Conservation (phyloP, 2,113 vertebrate genomes). For the Brachypteracias leptosomus region DNA sequence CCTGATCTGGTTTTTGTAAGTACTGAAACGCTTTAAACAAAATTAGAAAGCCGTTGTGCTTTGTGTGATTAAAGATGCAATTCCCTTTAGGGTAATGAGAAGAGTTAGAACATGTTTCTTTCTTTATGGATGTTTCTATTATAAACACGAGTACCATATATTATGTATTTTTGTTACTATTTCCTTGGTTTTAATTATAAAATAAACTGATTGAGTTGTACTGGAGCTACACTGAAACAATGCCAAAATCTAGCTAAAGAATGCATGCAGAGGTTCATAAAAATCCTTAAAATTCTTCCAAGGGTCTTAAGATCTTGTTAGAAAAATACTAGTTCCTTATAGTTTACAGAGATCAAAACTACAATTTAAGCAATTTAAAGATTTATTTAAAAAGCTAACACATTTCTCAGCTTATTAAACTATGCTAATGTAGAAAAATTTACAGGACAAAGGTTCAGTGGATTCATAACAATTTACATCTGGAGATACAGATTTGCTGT, state of each 20-base stretch:
- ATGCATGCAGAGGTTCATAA: slow-evolving; percentile 67
- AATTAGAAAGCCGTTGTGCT: slow-evolving; percentile 81
- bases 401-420: slow-evolving; percentile 28
- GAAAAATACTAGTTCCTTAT: slow-evolving; percentile 48
- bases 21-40: slow-evolving; percentile 90
- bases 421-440: not conserved
- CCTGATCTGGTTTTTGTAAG: slow-evolving; percentile 91
- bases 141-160: slow-evolving; percentile 73
- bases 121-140: slow-evolving; percentile 80
- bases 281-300: slow-evolving; percentile 70
- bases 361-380: not conserved
- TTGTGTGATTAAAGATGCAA: slow-evolving; percentile 85
- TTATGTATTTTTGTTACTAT: slow-evolving; percentile 77
- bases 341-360: slow-evolving; percentile 51
- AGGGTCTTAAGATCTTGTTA: slow-evolving; percentile 60
- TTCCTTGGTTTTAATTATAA: slow-evolving; percentile 78
- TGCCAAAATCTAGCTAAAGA: slow-evolving; percentile 72
- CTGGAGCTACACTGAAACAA: slow-evolving; percentile 67
- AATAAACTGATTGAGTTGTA: slow-evolving; percentile 71
- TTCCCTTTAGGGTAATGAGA: slow-evolving; percentile 81
- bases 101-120: slow-evolving; percentile 80
- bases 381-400: not conserved
- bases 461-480: slow-evolving; percentile 10
- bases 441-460: not conserved
- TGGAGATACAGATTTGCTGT: not conserved